Conservation (phyloP, 30 jellyfish, hydroid and myxozoan genomes). For the Aurelia aurita region DNA sequence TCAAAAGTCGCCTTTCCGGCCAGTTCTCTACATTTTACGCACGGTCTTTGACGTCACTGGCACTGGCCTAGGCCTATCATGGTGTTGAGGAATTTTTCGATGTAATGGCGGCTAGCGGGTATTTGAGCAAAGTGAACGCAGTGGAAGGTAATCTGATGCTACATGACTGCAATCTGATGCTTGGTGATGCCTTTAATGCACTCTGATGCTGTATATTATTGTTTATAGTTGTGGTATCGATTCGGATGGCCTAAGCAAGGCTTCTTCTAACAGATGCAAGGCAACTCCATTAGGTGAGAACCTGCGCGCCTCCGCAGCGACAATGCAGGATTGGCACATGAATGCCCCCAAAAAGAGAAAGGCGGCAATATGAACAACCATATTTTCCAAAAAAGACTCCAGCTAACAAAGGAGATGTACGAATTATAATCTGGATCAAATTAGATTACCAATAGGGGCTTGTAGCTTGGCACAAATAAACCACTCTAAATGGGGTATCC, state of each 20-base stretch:
- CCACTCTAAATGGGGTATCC: too few relatives aligned
- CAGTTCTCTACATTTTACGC: conserved; percentile 40
- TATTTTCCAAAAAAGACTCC: too few relatives aligned
- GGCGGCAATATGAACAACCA: not conserved
- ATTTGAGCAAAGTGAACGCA: conserved; percentile 2
- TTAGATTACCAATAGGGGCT: too few relatives aligned
- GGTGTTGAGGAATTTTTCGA: conserved; percentile 39
- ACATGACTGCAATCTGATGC: conserved; percentile 22
- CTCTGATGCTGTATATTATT: not conserved
- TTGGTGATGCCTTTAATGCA: not conserved
- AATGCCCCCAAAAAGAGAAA: not conserved
- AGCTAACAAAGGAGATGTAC: too few relatives aligned
- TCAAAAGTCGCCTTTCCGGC: not conserved
- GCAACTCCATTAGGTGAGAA: conserved; percentile 69
- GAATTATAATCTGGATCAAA: too few relatives aligned
- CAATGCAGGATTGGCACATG: not conserved
- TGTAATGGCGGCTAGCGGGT: not conserved
- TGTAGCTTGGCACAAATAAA: too few relatives aligned
- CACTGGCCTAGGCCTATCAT: conserved; percentile 31
- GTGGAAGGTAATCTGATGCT: not conserved
- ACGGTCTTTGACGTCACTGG: conserved; percentile 76
- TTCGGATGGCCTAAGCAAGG: conserved; percentile 18
- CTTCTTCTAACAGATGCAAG: conserved; percentile 60
- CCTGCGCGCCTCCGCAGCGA: conserved; percentile 71
- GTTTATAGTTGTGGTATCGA: not conserved